Percentiles rank a stretch among this genome's conserved stretches.
phyloP scores from a whole-genome alignment of 2,888 invertebrate species.

The Omphaloscelis lunosa region DNA sequence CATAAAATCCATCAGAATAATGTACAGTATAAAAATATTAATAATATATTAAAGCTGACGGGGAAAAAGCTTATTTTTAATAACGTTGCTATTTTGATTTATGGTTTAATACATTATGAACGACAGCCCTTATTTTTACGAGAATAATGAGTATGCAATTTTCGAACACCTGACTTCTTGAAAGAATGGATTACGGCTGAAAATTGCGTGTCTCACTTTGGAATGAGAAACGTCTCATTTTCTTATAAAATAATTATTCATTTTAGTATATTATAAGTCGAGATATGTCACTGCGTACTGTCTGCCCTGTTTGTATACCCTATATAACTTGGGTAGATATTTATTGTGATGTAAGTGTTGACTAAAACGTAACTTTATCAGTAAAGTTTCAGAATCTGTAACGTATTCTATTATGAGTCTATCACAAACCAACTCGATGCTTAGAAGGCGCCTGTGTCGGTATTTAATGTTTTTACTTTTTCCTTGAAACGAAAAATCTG shows the following conservation, averaged over 20 bases:
- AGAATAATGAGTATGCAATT: slow-evolving; percentile 59
- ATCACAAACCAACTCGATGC: background rate
- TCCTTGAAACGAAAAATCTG: background rate
- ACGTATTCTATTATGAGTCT: no score
- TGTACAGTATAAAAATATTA: slow-evolving; percentile 65
- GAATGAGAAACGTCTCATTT: background rate
- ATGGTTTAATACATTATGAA: slow-evolving; percentile 59
- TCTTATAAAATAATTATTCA: background rate
- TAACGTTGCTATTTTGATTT: slow-evolving; percentile 69
- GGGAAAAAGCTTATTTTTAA: slow-evolving; percentile 64
- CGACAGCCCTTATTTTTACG: slow-evolving; percentile 43
- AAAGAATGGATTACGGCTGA: slow-evolving; percentile 34
- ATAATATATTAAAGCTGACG: slow-evolving; percentile 56
- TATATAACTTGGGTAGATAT: background rate
- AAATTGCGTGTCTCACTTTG: slow-evolving; percentile 30
- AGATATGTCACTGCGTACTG: slow-evolving; percentile 1
- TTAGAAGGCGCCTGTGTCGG: background rate
- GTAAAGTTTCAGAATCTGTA: background rate
- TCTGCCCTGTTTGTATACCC: background rate
- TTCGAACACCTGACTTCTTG: slow-evolving; percentile 55
- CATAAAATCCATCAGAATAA: slow-evolving; percentile 53
- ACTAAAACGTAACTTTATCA: background rate
- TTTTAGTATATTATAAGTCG: background rate
- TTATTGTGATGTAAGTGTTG: no score
- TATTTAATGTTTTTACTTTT: background rate